These are phyloP conservation scores for Eledona agricola DNA, from an alignment of 2,888 invertebrate genomes.

Conservation along the genomic window DNA sequence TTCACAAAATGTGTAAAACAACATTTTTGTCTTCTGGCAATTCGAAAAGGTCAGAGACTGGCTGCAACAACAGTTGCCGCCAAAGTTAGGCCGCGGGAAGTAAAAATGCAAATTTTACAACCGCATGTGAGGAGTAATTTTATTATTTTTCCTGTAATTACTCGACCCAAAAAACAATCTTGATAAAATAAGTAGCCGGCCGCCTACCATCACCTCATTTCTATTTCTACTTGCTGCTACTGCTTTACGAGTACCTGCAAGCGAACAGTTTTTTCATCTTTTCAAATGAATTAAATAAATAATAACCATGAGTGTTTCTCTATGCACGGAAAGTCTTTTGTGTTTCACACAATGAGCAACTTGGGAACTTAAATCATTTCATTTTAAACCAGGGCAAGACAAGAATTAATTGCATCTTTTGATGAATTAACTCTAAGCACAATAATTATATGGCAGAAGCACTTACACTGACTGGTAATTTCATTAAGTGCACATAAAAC, in stretches of 20 bases:
- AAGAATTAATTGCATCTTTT: slow-evolving; percentile 26
- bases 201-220: slow-evolving; percentile 27
- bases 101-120: slow-evolving; percentile 55
- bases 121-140: slow-evolving; percentile 49
- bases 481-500: slow-evolving; percentile 37
- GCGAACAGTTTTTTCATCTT: too few species aligned
- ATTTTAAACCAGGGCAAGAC: slow-evolving; percentile 7
- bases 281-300: too few species aligned
- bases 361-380: slow-evolving; percentile 3
- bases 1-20: slow-evolving; percentile 53
- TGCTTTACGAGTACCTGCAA: too few species aligned
- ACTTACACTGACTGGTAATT: slow-evolving; percentile 43
- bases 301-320: too few species aligned
- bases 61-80: slow-evolving; percentile 45
- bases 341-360: slow-evolving; percentile 10
- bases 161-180: slow-evolving; percentile 22
- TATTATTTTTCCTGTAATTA: slow-evolving; percentile 45
- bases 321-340: slow-evolving; percentile 1
- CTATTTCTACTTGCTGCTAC: too few species aligned
- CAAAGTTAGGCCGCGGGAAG: slow-evolving; percentile 52
- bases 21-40: slow-evolving; percentile 51
- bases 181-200: slow-evolving; percentile 15
- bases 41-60: slow-evolving; percentile 49
- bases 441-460: slow-evolving; percentile 43
- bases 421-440: slow-evolving; percentile 41